These are phyloP conservation scores for Chloropsis hardwickii DNA, from an alignment of 2,113 vertebrate genomes.

Conservation along the genomic window DNA sequence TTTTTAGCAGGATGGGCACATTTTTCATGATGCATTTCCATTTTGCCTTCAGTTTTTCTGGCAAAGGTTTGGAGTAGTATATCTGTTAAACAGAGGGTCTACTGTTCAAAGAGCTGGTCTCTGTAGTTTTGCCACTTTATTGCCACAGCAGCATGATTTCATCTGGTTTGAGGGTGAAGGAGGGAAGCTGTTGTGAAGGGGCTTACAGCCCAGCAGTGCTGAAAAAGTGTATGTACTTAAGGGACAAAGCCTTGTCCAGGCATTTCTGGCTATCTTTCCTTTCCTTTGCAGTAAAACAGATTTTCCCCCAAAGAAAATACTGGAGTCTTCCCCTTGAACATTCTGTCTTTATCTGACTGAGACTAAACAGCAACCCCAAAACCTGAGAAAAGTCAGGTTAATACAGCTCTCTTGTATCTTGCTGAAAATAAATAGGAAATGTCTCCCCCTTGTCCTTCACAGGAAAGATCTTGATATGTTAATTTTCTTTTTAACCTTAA, in stretches of 20 bases:
- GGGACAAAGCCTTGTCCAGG: not conserved
- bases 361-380: not conserved
- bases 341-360: not conserved
- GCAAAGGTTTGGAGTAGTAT: not conserved
- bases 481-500: not conserved
- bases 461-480: not conserved
- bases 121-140: not conserved
- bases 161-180: not conserved
- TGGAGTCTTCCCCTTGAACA: not conserved
- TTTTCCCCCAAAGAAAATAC: not conserved
- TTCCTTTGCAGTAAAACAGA: not conserved
- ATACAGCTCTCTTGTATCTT: not conserved
- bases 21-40: not conserved
- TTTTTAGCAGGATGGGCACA: not conserved
- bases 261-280: not conserved
- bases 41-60: slow-evolving; percentile 7
- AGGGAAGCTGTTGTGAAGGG: not conserved
- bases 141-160: not conserved
- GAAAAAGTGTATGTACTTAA: not conserved
- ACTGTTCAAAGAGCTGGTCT: not conserved
- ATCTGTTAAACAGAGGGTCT: not conserved
- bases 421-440: not conserved
- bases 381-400: not conserved
- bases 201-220: not conserved
- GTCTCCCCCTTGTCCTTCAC: not conserved